phyloP scores from a whole-genome alignment of 2,888 invertebrate species.

The Thysanoteuthis rhombus region DNA sequence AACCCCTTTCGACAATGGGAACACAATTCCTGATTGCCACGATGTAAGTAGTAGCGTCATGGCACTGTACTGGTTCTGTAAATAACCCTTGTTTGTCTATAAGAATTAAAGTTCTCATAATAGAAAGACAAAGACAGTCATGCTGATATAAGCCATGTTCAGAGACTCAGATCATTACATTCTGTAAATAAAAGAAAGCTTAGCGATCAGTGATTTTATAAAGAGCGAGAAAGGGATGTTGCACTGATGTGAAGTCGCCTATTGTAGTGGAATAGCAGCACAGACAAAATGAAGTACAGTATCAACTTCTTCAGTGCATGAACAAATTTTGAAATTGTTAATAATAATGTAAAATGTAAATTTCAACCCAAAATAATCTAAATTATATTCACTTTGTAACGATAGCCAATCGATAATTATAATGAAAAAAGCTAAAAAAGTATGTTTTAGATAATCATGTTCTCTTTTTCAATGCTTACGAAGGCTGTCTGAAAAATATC shows the following conservation, averaged over 20 bases:
- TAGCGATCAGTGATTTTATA: no score
- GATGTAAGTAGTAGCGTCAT: background rate
- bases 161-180: no score
- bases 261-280: no score
- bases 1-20: background rate
- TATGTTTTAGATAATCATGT: background rate
- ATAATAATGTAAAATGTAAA: background rate
- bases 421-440: background rate
- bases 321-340: background rate
- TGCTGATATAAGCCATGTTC: no score
- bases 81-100: background rate
- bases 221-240: no score
- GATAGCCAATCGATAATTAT: background rate
- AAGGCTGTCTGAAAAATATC: no score
- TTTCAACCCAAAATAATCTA: background rate
- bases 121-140: background rate
- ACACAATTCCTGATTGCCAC: background rate
- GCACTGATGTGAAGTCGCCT: no score
- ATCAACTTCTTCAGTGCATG: background rate
- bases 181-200: no score
- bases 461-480: background rate
- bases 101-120: background rate
- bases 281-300: background rate
- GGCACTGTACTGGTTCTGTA: background rate
- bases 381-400: background rate